Percentiles rank a stretch among this genome's conserved stretches.
phyloP scores from a whole-genome alignment of 1,140 invertebrate species.

The Drosophila yakuba region DNA sequence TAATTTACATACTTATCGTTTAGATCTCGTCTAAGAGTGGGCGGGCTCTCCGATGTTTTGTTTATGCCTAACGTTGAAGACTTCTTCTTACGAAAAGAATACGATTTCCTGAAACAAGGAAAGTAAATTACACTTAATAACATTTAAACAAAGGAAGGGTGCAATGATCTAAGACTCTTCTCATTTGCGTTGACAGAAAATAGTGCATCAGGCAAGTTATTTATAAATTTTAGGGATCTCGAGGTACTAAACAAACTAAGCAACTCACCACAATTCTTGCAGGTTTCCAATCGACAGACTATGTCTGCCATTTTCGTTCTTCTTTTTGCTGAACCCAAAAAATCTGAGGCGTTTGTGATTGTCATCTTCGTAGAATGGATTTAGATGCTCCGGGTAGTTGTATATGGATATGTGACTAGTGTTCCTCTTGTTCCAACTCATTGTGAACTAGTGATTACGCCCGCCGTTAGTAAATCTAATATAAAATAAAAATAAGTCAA shows the following conservation, averaged over 20 bases:
- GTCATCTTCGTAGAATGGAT: slow-evolving; percentile 89
- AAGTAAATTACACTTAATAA: neutral
- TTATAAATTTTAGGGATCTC: neutral
- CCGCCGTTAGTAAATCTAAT: slow-evolving; percentile 41
- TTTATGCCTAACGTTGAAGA: slow-evolving; percentile 84
- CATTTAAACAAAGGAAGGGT: neutral
- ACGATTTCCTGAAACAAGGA: slow-evolving; percentile 61
- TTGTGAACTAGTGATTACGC: slow-evolving; percentile 38
- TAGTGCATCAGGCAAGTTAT: neutral
- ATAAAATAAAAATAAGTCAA: neutral
- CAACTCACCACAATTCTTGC: slow-evolving; percentile 86
- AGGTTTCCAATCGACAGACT: slow-evolving; percentile 87
- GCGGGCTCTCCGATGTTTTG: slow-evolving; percentile 84
- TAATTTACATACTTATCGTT: slow-evolving; percentile 29
- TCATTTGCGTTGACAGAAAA: neutral
- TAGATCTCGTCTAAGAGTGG: slow-evolving; percentile 56
- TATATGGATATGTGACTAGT: slow-evolving; percentile 86
- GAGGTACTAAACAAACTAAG: neutral
- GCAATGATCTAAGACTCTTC: neutral
- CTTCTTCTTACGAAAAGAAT: slow-evolving; percentile 81
- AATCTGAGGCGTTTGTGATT: slow-evolving; percentile 87
- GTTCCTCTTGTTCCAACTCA: slow-evolving; percentile 63
- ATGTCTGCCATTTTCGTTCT: slow-evolving; percentile 84
- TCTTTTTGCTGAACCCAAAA: slow-evolving; percentile 85
- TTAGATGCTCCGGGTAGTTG: slow-evolving; percentile 90